Conservation (phyloP, 2,113 vertebrate species). For the Neomonachus schauinslandi region DNA sequence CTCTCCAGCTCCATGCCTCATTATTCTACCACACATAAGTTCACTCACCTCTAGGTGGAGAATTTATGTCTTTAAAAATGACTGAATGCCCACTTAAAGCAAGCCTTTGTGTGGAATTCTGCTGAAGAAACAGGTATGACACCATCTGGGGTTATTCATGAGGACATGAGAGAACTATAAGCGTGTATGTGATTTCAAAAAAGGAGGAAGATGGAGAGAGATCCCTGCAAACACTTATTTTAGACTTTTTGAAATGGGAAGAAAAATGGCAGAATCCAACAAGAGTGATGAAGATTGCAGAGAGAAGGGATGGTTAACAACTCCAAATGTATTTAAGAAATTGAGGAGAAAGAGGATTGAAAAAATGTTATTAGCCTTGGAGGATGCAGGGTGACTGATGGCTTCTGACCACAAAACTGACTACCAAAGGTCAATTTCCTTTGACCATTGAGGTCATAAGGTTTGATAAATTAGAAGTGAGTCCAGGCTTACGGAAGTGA, state of each 20-base stretch:
- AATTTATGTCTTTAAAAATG: background rate
- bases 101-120: background rate
- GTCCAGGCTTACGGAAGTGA: background rate
- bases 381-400: background rate
- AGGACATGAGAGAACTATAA: background rate
- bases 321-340: background rate
- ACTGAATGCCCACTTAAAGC: background rate
- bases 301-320: background rate
- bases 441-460: background rate
- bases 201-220: background rate
- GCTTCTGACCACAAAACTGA: background rate
- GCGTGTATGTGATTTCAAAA: background rate
- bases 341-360: background rate
- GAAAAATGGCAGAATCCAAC: background rate
- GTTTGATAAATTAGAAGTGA: background rate
- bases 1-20: background rate
- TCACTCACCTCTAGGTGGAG: background rate
- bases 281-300: background rate
- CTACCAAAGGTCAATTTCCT: background rate
- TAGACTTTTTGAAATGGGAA: conserved; percentile 9
- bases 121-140: background rate
- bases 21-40: background rate
- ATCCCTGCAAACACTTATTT: background rate
- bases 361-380: background rate
- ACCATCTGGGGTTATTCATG: background rate